Evolutionary conservation across 2,888 invertebrate genomes (phyloP), one percentile per base, ranked within the genome.

Genomic region (Tetragnatha montana): DNA sequence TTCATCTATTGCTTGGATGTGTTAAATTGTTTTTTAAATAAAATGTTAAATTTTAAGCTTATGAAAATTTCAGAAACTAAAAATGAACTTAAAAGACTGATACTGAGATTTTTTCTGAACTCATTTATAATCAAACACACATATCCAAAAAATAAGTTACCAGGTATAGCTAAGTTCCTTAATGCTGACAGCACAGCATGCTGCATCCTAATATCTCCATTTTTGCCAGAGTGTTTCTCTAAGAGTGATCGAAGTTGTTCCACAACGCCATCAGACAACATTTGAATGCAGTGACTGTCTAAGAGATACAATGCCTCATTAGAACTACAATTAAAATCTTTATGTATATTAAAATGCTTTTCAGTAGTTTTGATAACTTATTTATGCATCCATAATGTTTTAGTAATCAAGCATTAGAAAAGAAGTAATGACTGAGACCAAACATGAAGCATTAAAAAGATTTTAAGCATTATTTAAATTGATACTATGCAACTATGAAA

Each of bases 261-360:
- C 93, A 96, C 96, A 79, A 97, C 95, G 51, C 96, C 96, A 92
- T 96, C 95, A 84, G 96, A 95, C 92, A 97, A 97, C 96, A 98
- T 91, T 79, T 88, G 88, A 83, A 91, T 90, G 74, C 91, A 91
- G 93, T 97, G 96, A 71, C 95, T 95, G 93, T 98, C 98, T 94
- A 91, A 21, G 91, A 91, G 75, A 8, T 74, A 14, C 0, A 22
- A 74, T 22, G 14, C 6, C 14, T 22, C 10, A 17, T 0, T 17
- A 19, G 49, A 60, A 49, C 19, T 14, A 47, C 22, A 7, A 50
- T 19, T 14, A 50, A 84, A 51, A 21, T 22, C 8, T 35, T 47
- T 75, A 4, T 17, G 12, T 14, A 22, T 7, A 47, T 35, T 35
- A 35, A 47, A 35, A 35, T 35, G 4, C 35, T 35, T n/a, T 35